Conservation (phyloP, 2,797 vertebrate species). For the Falco berigora region DNA sequence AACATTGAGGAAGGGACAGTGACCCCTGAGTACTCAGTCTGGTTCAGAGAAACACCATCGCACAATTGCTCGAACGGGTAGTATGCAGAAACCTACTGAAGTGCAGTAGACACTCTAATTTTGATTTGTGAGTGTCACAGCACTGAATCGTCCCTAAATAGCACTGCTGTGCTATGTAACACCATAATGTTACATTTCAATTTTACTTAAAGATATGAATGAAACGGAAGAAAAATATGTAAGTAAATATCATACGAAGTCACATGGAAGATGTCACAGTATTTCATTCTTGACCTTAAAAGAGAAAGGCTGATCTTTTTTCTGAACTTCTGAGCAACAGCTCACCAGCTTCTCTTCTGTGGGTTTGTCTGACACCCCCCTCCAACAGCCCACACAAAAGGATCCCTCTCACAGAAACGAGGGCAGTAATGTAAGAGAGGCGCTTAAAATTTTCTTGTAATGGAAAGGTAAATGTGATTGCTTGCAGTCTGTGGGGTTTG, state of each 20-base stretch:
- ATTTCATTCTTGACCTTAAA: not conserved
- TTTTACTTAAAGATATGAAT: not conserved
- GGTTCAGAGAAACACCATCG: not conserved
- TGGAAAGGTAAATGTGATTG: not conserved
- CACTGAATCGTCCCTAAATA: not conserved
- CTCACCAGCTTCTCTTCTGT: not conserved
- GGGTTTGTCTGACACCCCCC: not conserved
- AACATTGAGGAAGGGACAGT: not conserved
- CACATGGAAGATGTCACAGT: not conserved
- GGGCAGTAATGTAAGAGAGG: not conserved
- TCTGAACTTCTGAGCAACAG: not conserved
- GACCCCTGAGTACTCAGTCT: not conserved
- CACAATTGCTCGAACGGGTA: not conserved
- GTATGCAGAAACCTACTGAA: not conserved
- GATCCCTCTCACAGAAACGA: not conserved
- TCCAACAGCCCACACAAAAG: not conserved
- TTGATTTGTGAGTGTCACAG: not conserved
- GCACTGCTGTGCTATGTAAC: not conserved
- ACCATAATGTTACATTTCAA: accelerated
- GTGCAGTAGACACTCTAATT: not conserved
- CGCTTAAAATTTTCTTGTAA: not conserved
- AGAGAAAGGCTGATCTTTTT: not conserved
- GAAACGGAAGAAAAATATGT: not conserved
- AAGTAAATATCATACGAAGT: not conserved
- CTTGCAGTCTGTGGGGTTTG: not conserved